Evolutionary conservation across 1,140 invertebrate genomes (phyloP), one percentile per base, ranked within the genome.

Genomic region (Caenorhabditis tropicalis): DNA sequence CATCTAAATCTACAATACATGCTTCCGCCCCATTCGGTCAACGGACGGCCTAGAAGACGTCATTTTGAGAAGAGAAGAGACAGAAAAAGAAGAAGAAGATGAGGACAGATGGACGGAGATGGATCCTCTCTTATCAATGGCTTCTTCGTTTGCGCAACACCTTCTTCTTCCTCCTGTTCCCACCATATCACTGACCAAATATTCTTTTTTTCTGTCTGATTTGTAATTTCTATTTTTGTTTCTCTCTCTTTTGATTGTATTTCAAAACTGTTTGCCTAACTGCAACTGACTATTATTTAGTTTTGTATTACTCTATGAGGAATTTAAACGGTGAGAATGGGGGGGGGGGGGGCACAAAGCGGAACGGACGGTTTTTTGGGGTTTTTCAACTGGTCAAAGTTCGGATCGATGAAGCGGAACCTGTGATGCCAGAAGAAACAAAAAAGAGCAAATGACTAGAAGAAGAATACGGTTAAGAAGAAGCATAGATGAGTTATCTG

Each of bases 331-430:
- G 29, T 36, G 27, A 29, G 19, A 51, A n/a, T 6, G 51, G 12
- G 65, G 19, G 1, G n/a, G n/a, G 2, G 10, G 43, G n/a, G 6
- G 36, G n/a, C 24, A 74, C 65, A 46, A 12, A 43, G 39, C 39
- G 39, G 39, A 74, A 24, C 31, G 29, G 9, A 21, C 15, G n/a
- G 10, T 39, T 74, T 43, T 39, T 43, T 21, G 27, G 10, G 31
- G 24, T 10, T n/a, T n/a, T n/a, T n/a, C n/a, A n/a, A n/a, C n/a
- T 74, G 65, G 36, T 74, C 65, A 74, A 74, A 74, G 65, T 74
- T 43, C 65, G 36, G 36, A 43, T 43, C 10, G n/a, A 0, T 74
- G 65, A 74, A 46, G 65, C 19, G 65, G 65, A 74, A 74, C 65
- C 19, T 6, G 6, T n/a, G 51, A 24, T 27, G 5, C 27, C 21